These are phyloP conservation scores for Ooceraea biroi DNA, from an alignment of 1,140 invertebrate genomes.

Conservation along the genomic window DNA sequence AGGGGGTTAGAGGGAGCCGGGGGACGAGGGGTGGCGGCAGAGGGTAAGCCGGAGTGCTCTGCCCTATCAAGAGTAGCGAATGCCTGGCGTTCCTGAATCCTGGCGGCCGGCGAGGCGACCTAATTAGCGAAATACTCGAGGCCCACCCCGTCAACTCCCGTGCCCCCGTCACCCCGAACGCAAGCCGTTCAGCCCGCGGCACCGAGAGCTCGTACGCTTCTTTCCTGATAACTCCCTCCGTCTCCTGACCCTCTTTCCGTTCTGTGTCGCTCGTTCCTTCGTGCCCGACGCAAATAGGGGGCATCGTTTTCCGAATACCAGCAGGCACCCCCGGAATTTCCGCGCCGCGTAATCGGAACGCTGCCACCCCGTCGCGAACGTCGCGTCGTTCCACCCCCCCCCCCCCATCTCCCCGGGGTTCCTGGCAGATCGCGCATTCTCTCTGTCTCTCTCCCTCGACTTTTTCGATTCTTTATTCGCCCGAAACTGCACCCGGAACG, in stretches of 20 bases:
- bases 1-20: conserved; percentile 54
- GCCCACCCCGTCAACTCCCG: conserved; percentile 16
- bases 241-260: conserved; percentile 51
- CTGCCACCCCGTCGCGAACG: conserved; percentile 18
- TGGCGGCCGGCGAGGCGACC: conserved; percentile 79
- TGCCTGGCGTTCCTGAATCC: conserved; percentile 82
- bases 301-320: conserved; percentile 81
- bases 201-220: conserved; percentile 55
- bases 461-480: conserved; percentile 44
- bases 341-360: conserved; percentile 77
- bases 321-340: conserved; percentile 79
- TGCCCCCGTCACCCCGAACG: conserved; percentile 7
- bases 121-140: conserved; percentile 84
- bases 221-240: conserved; percentile 54
- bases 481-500: conserved; percentile 7
- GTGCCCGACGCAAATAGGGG: conserved; percentile 71
- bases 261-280: conserved; percentile 45
- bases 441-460: background rate
- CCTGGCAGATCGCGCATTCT: too few species aligned
- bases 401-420: background rate
- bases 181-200: conserved; percentile 41
- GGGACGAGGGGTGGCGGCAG: conserved; percentile 39
- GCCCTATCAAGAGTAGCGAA: conserved; percentile 79
- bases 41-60: conserved; percentile 51
- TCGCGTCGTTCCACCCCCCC: conserved; percentile 7